Percentiles rank a stretch among this genome's conserved stretches.
These are phyloP conservation scores for Cyanoderma ruficeps DNA, from an alignment of 2,113 vertebrate genomes.

Conservation along the genomic window DNA sequence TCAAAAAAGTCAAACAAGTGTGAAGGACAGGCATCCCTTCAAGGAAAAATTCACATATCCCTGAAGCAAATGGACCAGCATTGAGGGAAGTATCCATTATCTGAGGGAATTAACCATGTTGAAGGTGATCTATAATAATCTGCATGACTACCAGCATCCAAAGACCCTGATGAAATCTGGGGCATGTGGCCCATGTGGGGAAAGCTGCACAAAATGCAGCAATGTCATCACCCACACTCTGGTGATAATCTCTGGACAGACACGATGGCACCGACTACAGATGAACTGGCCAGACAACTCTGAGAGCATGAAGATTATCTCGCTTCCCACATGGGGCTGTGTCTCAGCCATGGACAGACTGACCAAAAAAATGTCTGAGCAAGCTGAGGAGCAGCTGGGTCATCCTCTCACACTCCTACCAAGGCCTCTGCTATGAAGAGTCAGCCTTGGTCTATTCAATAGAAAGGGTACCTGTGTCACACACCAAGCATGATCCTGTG, in stretches of 20 bases:
- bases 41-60: background rate
- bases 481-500: background rate
- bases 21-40: background rate
- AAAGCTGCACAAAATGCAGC: background rate
- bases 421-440: background rate
- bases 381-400: background rate
- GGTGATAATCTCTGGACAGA: background rate
- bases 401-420: background rate
- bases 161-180: background rate
- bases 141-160: background rate
- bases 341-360: background rate
- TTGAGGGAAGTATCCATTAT: background rate
- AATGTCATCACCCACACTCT: too few species aligned
- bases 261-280: rapidly evolving
- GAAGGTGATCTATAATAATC: background rate
- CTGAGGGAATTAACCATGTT: background rate
- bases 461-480: background rate
- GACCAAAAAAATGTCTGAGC: background rate
- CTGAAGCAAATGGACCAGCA: background rate
- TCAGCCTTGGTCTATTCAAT: background rate
- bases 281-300: background rate
- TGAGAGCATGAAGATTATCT: background rate
- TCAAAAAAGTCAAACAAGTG: background rate
- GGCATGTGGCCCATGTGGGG: rapidly evolving
- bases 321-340: rapidly evolving